Evolutionary conservation across 2,888 invertebrate species (phyloP).

Genomic region (Scotopteryx bipunctaria): DNA sequence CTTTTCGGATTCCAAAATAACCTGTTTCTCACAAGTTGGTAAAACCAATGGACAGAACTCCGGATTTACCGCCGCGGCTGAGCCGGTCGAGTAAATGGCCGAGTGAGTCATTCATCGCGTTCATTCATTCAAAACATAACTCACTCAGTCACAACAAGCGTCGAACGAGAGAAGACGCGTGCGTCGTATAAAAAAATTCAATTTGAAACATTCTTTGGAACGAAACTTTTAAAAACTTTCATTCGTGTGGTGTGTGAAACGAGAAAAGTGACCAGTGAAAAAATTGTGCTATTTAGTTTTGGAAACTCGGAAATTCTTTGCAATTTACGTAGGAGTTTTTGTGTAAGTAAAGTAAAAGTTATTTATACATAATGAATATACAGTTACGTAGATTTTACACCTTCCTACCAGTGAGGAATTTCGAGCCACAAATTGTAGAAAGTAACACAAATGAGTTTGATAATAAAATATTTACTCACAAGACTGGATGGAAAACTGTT

Average conservation of each 20-base stretch:
- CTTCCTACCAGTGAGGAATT: constrained; percentile 1
- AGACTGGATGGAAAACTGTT: constrained; percentile 1
- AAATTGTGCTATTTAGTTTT: constrained; percentile 12
- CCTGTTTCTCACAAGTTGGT: constrained; percentile 3
- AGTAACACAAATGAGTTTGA: constrained; percentile 8
- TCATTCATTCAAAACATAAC: constrained; percentile 27
- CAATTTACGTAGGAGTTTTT: constrained; percentile 43
- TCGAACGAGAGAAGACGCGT: constrained; percentile 18
- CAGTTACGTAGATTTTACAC: neutral
- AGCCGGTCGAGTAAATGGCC: neutral
- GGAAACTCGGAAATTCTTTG: constrained; percentile 22
- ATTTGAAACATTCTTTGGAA: constrained; percentile 3
- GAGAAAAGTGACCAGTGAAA: constrained; percentile 13
- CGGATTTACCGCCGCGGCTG: constrained; percentile 4
- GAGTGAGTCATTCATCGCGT: constrained; percentile 16
- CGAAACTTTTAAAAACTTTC: no score
- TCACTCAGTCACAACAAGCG: constrained; percentile 30
- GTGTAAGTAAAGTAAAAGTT: constrained; percentile 66
- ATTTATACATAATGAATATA: constrained; percentile 10
- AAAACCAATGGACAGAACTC: constrained; percentile 9
- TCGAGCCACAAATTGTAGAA: constrained; percentile 10
- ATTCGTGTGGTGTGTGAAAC: no score
- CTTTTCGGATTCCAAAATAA: neutral
- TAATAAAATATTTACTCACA: neutral
- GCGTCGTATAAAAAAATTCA: constrained; percentile 22